These are phyloP conservation scores for Anthopleura xanthogrammica DNA, from an alignment of 92 coral and sea anemone genomes.

Conservation along the genomic window DNA sequence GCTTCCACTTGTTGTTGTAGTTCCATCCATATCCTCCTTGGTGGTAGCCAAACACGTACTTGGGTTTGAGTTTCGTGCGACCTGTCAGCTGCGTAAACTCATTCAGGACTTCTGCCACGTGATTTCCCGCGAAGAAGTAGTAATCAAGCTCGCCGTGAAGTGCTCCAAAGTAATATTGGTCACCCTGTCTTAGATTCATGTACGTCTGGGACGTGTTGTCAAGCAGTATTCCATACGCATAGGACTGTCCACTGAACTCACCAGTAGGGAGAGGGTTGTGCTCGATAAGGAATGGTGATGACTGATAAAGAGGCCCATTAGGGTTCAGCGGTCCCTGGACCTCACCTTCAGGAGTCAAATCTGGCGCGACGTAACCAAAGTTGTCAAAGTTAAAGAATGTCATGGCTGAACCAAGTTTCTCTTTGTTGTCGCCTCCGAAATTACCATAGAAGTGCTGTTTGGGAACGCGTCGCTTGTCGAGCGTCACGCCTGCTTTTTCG, in stretches of 20 bases:
- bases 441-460: slow-evolving; percentile 78
- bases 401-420: slow-evolving; percentile 72
- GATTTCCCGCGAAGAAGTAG: slow-evolving; percentile 75
- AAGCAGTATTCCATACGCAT: slow-evolving; percentile 72
- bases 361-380: slow-evolving; percentile 80
- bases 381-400: slow-evolving; percentile 78
- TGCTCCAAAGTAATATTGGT: slow-evolving; percentile 75
- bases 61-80: slow-evolving; percentile 60
- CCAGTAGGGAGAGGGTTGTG: slow-evolving; percentile 73
- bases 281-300: slow-evolving; percentile 77
- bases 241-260: slow-evolving; percentile 59
- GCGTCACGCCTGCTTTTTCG: slow-evolving; percentile 71
- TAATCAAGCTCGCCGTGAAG: slow-evolving; percentile 79
- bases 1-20: slow-evolving; percentile 79
- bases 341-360: slow-evolving; percentile 73
- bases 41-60: slow-evolving; percentile 73
- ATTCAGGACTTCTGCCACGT: slow-evolving; percentile 69
- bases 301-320: slow-evolving; percentile 70
- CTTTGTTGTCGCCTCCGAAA: slow-evolving; percentile 46
- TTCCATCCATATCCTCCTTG: slow-evolving; percentile 78
- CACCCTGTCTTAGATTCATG: slow-evolving; percentile 64
- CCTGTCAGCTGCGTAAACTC: slow-evolving; percentile 76
- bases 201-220: slow-evolving; percentile 82
- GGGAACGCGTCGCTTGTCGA: slow-evolving; percentile 73
- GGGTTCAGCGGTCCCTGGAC: slow-evolving; percentile 68